Base-by-base conservation (phyloP, 2,113 vertebrate genomes). In the Dromiciops gliroides region DNA sequence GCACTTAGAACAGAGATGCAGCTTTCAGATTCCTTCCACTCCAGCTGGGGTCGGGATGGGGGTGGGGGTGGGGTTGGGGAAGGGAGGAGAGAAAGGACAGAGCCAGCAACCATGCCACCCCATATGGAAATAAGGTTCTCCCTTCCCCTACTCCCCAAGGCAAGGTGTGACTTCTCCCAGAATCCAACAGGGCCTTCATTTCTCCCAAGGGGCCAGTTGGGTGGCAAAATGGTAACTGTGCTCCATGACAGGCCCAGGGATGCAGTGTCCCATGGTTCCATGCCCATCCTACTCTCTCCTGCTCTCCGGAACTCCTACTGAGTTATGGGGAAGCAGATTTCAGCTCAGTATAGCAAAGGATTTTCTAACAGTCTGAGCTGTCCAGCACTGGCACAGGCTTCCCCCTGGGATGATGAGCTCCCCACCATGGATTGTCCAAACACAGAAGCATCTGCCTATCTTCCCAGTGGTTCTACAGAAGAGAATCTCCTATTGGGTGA, bases 111-210 rank as follows among this genome's bases (percentile, higher is more conserved):
- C 67, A 2, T 12, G 26, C 53, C 91, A 10, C 90, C 75, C 44
- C 14, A 0, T n/a, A 16, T 37, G 91, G 26, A 3, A 22, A 50
- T 0, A 23, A 52, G 25, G 26, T n/a, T 14, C 47, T 10, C 8
- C 94, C 48, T 25, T 48, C 16, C 0, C 12, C 8, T 37, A 50
- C 37, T 48, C 5, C 31, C 1, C 0, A 24, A 0, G 67, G 0
- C 26, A 8, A 28, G 48, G 52, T 50, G 11, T 1, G 12, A n/a
- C 37, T 67, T n/a, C 60, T 67, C 31, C 3, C 12, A 56, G 37
- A 31, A 9, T 47, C 47, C 52, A 37, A 50, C 0, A 24, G 16
- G 31, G 4, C 50, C 23, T 3, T 75, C 83, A 23, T 53, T 48
- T 89, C 53, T 92, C 22, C 0, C 11, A 12, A 75, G 89, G 9